phyloP scores from a whole-genome alignment of 92 coral and sea anemone genomes.

The Zoanthus gigantus region DNA sequence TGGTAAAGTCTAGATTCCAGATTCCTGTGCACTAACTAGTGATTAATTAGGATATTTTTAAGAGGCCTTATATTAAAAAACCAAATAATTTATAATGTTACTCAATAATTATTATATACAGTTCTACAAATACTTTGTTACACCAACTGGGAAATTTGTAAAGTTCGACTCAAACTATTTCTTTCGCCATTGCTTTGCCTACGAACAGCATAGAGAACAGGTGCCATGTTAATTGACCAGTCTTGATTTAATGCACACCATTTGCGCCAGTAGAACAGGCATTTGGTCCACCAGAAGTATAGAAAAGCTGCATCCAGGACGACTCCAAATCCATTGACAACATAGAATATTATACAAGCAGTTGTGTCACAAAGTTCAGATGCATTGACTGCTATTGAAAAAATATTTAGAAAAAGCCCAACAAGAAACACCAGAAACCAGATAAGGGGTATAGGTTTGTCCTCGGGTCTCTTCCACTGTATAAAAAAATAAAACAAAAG shows the following conservation, averaged over 20 bases:
- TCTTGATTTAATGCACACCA: slow-evolving; percentile 95
- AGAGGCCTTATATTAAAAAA: not conserved
- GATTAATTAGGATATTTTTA: no score
- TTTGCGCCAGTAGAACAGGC: slow-evolving; percentile 83
- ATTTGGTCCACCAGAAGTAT: slow-evolving; percentile 91
- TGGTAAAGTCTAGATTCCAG: no score
- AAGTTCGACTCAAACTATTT: slow-evolving; percentile 64
- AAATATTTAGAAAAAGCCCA: slow-evolving; percentile 88
- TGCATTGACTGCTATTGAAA: slow-evolving; percentile 88
- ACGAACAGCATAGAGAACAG: slow-evolving; percentile 48
- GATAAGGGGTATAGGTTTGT: slow-evolving; percentile 85
- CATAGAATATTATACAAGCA: slow-evolving; percentile 88
- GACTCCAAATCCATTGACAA: slow-evolving; percentile 91
- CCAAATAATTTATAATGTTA: not conserved
- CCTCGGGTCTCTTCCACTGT: slow-evolving; percentile 95
- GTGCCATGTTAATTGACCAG: slow-evolving; percentile 82
- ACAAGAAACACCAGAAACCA: slow-evolving; percentile 90
- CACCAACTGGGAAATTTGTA: slow-evolving; percentile 85
- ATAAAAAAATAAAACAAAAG: not conserved
- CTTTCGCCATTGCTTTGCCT: slow-evolving; percentile 69
- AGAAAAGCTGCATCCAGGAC: slow-evolving; percentile 88
- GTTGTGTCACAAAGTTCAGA: slow-evolving; percentile 84
- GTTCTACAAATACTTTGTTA: slow-evolving; percentile 12
- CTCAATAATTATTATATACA: not conserved
- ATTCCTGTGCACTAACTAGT: no score